Conservation (phyloP, 64 coral and sea anemone genomes). For the Stichodactyla helianthus region DNA sequence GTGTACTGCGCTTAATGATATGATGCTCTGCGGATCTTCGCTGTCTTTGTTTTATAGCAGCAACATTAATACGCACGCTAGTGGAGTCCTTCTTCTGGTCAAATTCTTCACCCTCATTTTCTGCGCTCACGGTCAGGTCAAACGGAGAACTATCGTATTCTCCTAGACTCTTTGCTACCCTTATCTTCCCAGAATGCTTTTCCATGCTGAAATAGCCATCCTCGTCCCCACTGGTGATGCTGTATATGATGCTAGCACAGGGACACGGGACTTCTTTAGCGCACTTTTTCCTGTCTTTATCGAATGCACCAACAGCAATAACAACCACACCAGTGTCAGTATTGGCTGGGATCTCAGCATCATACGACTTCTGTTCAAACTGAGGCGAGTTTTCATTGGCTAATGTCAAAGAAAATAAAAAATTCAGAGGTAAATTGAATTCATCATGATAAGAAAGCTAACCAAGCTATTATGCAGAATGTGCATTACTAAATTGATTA, state of each 20-base stretch:
- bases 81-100: background rate
- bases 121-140: background rate
- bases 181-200: constrained; percentile 22
- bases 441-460: too few species aligned
- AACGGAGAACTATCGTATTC: background rate
- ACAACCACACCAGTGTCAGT: constrained; percentile 18
- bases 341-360: constrained; percentile 38
- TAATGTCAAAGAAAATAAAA: constrained; percentile 3
- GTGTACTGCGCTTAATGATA: constrained; percentile 31
- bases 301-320: constrained; percentile 46
- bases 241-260: constrained; percentile 51
- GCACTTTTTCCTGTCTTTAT: constrained; percentile 37
- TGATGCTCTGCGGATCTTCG: background rate
- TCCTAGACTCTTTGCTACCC: constrained; percentile 9
- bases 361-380: constrained; percentile 45
- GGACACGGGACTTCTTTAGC: constrained; percentile 24
- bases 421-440: too few species aligned
- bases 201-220: constrained; percentile 32
- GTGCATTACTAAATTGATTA: too few species aligned
- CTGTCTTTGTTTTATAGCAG: background rate
- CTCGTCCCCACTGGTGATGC: constrained; percentile 45
- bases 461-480: too few species aligned
- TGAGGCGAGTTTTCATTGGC: constrained; percentile 38
- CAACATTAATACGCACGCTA: background rate
- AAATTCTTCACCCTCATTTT: constrained; percentile 6